Conservation (phyloP, 1,140 invertebrate genomes). For the Papilio dardanus region DNA sequence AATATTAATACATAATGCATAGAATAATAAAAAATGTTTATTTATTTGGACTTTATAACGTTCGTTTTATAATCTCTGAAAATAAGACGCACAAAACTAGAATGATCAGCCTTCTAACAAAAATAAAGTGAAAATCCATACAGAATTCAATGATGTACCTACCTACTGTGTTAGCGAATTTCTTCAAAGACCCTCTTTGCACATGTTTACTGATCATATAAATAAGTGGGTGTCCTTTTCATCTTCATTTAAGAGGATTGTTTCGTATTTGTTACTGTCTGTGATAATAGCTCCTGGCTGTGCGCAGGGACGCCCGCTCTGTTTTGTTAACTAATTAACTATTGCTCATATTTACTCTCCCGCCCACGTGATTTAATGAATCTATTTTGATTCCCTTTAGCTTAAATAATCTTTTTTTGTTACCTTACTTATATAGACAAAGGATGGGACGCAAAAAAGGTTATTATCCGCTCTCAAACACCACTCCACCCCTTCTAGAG, state of each 20-base stretch:
- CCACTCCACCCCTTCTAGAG: background rate
- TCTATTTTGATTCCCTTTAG: background rate
- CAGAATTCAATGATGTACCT: background rate
- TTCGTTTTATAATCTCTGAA: too few species aligned
- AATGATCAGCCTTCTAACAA: background rate
- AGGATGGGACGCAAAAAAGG: background rate
- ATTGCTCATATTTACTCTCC: background rate
- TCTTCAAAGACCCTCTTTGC: background rate
- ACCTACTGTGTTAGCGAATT: background rate
- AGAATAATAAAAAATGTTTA: background rate
- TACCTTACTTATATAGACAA: background rate
- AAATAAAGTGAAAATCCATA: background rate
- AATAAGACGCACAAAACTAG: too few species aligned
- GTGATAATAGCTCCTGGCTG: conserved; percentile 49
- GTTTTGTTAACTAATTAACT: conserved; percentile 41
- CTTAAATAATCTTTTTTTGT: background rate
- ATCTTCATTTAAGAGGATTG: conserved; percentile 54
- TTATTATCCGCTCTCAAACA: background rate
- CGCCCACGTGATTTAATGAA: background rate
- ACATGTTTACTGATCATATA: conserved; percentile 41
- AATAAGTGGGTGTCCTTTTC: conserved; percentile 36
- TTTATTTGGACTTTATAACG: too few species aligned
- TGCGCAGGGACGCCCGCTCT: conserved; percentile 34
- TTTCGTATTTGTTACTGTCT: conserved; percentile 58
- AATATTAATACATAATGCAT: too few species aligned